phyloP scores from a whole-genome alignment of 2,797 vertebrate species.

The Tarsius wallacei region DNA sequence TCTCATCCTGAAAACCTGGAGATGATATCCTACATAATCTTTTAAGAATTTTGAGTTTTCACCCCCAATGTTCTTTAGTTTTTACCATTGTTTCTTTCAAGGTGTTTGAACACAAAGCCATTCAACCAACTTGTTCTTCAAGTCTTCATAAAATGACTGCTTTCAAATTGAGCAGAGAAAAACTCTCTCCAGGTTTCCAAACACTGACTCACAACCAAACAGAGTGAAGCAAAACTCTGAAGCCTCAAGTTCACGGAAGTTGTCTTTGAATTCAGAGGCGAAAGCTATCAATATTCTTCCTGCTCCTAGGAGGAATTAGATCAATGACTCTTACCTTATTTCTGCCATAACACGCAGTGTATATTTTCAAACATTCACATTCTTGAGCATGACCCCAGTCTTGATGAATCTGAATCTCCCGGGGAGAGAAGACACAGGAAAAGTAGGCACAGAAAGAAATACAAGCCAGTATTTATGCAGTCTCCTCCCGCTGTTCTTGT shows the following conservation, averaged over 20 bases:
- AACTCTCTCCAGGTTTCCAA: neutral
- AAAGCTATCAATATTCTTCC: neutral
- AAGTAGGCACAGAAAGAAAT: too few species aligned
- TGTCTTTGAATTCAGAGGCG: neutral
- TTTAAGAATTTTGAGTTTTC: slow-evolving; percentile 48
- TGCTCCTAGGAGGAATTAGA: slow-evolving; percentile 4
- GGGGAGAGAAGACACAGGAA: neutral
- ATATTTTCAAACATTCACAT: neutral
- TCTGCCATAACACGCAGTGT: neutral
- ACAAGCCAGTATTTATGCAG: too few species aligned
- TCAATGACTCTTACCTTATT: neutral
- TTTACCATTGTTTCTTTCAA: neutral
- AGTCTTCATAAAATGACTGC: slow-evolving; percentile 21
- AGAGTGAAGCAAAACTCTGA: neutral
- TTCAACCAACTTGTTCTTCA: neutral
- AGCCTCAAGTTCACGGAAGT: neutral
- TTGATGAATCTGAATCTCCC: neutral
- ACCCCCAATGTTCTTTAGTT: neutral
- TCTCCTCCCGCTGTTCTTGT: neutral
- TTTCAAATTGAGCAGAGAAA: slow-evolving; percentile 12
- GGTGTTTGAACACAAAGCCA: slow-evolving; percentile 25
- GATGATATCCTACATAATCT: neutral
- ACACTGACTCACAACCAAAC: neutral
- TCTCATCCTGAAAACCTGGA: neutral
- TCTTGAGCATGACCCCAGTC: neutral